A percentile compares a stretch with the other conserved stretches of the same genome.
These are phyloP conservation scores for Petrocephalus schoutedeni DNA, from an alignment of 2,797 vertebrate species.

Conservation along the genomic window DNA sequence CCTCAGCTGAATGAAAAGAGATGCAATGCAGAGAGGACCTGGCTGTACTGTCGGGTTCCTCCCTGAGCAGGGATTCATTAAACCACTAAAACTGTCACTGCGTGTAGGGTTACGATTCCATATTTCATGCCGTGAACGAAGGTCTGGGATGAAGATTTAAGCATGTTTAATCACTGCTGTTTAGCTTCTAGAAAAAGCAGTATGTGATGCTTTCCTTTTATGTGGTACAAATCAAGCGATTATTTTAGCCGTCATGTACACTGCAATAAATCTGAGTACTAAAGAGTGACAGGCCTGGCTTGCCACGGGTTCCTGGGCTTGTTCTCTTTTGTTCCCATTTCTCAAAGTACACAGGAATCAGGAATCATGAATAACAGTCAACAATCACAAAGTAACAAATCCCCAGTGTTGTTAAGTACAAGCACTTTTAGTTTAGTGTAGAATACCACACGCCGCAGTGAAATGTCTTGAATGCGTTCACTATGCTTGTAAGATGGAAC, in stretches of 20 bases:
- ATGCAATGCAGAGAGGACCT: conserved; percentile 17
- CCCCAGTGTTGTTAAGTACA: not conserved
- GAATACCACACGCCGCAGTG: not conserved
- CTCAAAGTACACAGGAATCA: not conserved
- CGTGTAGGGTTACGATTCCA: not conserved
- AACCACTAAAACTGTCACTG: not conserved
- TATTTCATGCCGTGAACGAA: not conserved
- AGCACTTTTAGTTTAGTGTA: not conserved
- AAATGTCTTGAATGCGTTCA: not conserved
- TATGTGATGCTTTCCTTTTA: not conserved
- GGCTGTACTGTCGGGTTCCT: not conserved
- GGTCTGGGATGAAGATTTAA: not conserved
- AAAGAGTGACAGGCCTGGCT: not conserved
- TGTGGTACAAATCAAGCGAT: not conserved
- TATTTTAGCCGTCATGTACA: not conserved
- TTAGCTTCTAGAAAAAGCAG: not conserved
- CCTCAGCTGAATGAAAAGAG: conserved; percentile 12
- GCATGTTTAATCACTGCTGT: not conserved
- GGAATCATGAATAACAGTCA: not conserved
- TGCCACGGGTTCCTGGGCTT: not conserved
- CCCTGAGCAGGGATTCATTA: not conserved
- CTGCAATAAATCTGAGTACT: not conserved
- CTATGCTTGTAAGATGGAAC: not conserved
- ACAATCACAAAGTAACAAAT: not conserved
- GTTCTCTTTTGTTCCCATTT: not conserved